Base-by-base conservation (phyloP, 23 tunicate species). In the Ascidia mentula region DNA sequence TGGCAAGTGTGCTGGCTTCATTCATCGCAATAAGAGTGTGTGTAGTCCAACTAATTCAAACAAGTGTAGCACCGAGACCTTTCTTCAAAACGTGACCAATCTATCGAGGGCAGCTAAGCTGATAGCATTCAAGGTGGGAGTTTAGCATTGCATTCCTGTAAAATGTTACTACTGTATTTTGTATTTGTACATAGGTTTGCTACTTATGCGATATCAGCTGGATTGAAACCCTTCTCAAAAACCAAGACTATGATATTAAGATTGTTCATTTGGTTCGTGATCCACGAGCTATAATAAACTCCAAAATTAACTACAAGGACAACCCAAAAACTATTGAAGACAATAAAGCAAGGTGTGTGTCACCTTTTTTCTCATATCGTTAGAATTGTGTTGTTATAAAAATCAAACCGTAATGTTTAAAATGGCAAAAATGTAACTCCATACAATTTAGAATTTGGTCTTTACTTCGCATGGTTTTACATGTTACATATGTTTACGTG, bases 211-310 rank as follows among this genome's bases (percentile, higher is more conserved):
- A 69, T 33, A 35, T 71, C 12, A 38, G 35, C 38, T 38, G 37
- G 26, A 40, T 81, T 15, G 77, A 61, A 36, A 34, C 46, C 3
- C 26, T 81, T 37, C 35, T 81, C 0, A 36, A 32, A 31, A 40
- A 81, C 32, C 85, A 61, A 15, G 61, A 33, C 0, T 40, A 60
- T 8, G 85, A 81, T 30, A 18, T 72, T 28, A 81, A 81, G 34
- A 53, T 81, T 28, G 36, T 81, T 9, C 85, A 81, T 30, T 38
- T 81, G 34, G 77, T 81, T 18, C 76, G 85, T 13, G 85, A 81
- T 42, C 85, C 85, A 17, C 60, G 85, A 37, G 77, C 85, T 18
- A 46, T 42, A 9, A 72, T 81, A 15, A 73, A 73, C 0, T 81
- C 85, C 8, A 70, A 34, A 12, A 70, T 32, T 36, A 34, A 22